phyloP scores from a whole-genome alignment of 2,888 invertebrate species.

The Lasioglossum lativentre region DNA sequence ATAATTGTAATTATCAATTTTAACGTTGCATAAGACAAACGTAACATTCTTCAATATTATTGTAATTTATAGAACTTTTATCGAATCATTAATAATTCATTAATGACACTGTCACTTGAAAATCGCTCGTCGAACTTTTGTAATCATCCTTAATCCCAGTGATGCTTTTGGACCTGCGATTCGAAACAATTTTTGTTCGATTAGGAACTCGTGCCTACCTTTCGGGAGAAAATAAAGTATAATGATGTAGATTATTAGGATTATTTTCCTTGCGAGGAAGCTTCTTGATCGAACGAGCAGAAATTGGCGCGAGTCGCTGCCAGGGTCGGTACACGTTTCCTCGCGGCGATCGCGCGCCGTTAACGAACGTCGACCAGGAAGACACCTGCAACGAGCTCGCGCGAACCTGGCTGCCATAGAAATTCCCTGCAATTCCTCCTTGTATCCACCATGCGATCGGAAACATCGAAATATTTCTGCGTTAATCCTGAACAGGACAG shows the following conservation, averaged over 20 bases:
- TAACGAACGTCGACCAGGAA: constrained; percentile 18
- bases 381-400: not conserved
- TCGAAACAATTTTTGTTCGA: too few relatives aligned
- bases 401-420: not conserved
- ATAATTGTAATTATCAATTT: too few relatives aligned
- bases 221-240: too few relatives aligned
- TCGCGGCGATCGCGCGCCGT: not conserved
- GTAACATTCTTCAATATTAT: too few relatives aligned
- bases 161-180: too few relatives aligned
- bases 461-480: not conserved
- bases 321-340: constrained; percentile 8
- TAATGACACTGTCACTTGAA: too few relatives aligned
- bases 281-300: constrained; percentile 3
- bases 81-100: too few relatives aligned
- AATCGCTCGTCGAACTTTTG: too few relatives aligned
- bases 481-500: not conserved
- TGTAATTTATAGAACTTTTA: too few relatives aligned
- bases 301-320: not conserved
- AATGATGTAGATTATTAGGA: not conserved
- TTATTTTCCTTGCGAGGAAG: not conserved
- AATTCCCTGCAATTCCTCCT: constrained; percentile 6
- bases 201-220: too few relatives aligned
- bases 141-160: too few relatives aligned
- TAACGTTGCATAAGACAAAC: too few relatives aligned
- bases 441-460: not conserved